A percentile compares a stretch with the other conserved stretches of the same genome.
These are phyloP conservation scores for Anolis sagrei DNA, from an alignment of 2,113 vertebrate species.

Conservation along the genomic window DNA sequence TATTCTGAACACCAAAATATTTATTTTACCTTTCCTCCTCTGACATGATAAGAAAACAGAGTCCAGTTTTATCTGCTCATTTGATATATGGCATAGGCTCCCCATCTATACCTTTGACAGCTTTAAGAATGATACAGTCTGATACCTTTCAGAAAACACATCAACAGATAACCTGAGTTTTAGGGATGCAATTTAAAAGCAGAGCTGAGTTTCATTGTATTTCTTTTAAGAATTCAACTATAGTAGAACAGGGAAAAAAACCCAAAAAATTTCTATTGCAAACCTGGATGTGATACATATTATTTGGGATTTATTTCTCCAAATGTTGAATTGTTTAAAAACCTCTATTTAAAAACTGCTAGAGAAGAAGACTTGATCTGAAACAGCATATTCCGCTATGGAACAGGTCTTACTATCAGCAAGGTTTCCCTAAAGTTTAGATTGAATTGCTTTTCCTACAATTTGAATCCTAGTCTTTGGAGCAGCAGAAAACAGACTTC, in stretches of 20 bases:
- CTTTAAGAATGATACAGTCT: background rate
- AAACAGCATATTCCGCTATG: too few relatives aligned
- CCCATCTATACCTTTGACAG: background rate
- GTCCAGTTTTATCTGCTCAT: constrained; percentile 15
- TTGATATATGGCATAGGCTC: constrained; percentile 1
- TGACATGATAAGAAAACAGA: background rate
- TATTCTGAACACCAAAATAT: background rate
- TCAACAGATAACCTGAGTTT: background rate
- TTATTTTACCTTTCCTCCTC: constrained; percentile 5
- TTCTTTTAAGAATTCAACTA: background rate
- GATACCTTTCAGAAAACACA: background rate
- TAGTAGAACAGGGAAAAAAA: background rate
- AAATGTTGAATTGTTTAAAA: too few relatives aligned
- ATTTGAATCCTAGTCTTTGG: too few relatives aligned
- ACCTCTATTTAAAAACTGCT: too few relatives aligned
- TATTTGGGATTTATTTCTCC: background rate
- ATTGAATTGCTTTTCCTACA: too few relatives aligned
- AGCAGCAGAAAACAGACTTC: too few relatives aligned
- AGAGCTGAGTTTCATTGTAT: background rate
- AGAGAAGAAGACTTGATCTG: too few relatives aligned
- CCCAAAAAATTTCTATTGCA: background rate
- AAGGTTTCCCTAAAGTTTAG: too few relatives aligned
- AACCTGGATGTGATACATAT: background rate
- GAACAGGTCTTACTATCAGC: too few relatives aligned
- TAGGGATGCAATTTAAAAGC: background rate